phyloP scores from a whole-genome alignment of 2,797 vertebrate species.

The Xenopus petersii region DNA sequence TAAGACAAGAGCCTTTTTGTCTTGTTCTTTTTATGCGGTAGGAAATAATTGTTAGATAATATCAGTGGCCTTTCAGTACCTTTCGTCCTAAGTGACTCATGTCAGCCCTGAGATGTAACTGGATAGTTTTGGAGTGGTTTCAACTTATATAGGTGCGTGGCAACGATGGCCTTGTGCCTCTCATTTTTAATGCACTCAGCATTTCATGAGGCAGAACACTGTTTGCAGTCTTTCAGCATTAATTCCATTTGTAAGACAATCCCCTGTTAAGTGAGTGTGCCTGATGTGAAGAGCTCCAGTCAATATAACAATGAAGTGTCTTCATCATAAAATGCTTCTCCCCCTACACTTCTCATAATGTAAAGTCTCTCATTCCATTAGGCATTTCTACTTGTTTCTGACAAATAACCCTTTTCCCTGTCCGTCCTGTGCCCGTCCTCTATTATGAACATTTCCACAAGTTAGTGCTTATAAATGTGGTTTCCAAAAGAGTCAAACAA shows the following conservation, averaged over 20 bases:
- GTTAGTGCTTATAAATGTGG: background rate
- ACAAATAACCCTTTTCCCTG: slow-evolving; percentile 25
- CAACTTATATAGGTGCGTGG: slow-evolving; percentile 30
- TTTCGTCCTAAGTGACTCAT: slow-evolving; percentile 27
- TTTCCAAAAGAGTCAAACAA: background rate
- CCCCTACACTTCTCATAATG: slow-evolving; percentile 7
- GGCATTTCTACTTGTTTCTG: slow-evolving; percentile 20
- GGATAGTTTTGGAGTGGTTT: slow-evolving; percentile 37
- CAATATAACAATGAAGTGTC: slow-evolving; percentile 23
- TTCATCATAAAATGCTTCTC: slow-evolving; percentile 15
- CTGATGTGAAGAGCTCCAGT: slow-evolving; percentile 24
- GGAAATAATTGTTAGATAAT: slow-evolving; percentile 9
- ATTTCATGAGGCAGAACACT: slow-evolving; percentile 41
- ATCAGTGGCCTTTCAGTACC: slow-evolving; percentile 10
- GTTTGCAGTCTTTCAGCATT: slow-evolving; percentile 42
- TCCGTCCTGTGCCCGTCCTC: slow-evolving; percentile 22
- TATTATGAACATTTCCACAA: slow-evolving; percentile 12
- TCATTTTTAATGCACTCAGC: slow-evolving; percentile 34
- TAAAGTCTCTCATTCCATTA: slow-evolving; percentile 9
- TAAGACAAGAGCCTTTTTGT: background rate
- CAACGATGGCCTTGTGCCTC: slow-evolving; percentile 10
- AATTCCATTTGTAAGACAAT: slow-evolving; percentile 45
- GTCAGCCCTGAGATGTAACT: slow-evolving; percentile 30
- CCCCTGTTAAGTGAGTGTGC: slow-evolving; percentile 26
- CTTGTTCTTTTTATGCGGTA: background rate